These are phyloP conservation scores for Kuschelorhynchus macadamiae DNA, from an alignment of 2,888 invertebrate genomes.

Conservation along the genomic window DNA sequence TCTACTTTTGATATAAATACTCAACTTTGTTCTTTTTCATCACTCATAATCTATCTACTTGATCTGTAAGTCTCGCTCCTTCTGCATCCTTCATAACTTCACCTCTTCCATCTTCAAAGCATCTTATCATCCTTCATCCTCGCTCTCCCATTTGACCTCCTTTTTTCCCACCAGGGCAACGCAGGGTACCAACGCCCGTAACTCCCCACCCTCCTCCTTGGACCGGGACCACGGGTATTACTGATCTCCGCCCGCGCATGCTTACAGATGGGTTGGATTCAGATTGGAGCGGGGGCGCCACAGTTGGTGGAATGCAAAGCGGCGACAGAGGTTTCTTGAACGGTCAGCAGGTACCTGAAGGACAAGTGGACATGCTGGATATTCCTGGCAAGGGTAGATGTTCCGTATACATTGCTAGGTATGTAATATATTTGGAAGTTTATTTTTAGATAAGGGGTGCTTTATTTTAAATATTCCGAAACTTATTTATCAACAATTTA, in stretches of 20 bases:
- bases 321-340: constrained; percentile 65
- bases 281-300: constrained; percentile 65
- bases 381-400: constrained; percentile 95
- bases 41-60: neutral
- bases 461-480: constrained; percentile 1
- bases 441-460: neutral
- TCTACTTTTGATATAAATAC: no score
- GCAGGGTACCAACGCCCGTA: constrained; percentile 67
- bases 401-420: constrained; percentile 91
- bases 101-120: constrained; percentile 3
- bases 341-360: constrained; percentile 71
- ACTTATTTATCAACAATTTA: no score
- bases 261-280: constrained; percentile 67
- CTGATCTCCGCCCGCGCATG: constrained; percentile 63
- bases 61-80: constrained; percentile 19
- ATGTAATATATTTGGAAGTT: constrained; percentile 30
- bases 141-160: constrained; percentile 14
- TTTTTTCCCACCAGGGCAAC: constrained; percentile 54
- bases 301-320: constrained; percentile 39
- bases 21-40: no score
- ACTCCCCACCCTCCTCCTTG: constrained; percentile 64
- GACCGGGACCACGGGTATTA: constrained; percentile 60
- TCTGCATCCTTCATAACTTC: neutral
- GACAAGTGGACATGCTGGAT: constrained; percentile 91
- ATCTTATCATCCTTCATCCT: constrained; percentile 22